Base-by-base conservation (phyloP, 64 coral and sea anemone genomes). In the Pocillopora verrucosa region DNA sequence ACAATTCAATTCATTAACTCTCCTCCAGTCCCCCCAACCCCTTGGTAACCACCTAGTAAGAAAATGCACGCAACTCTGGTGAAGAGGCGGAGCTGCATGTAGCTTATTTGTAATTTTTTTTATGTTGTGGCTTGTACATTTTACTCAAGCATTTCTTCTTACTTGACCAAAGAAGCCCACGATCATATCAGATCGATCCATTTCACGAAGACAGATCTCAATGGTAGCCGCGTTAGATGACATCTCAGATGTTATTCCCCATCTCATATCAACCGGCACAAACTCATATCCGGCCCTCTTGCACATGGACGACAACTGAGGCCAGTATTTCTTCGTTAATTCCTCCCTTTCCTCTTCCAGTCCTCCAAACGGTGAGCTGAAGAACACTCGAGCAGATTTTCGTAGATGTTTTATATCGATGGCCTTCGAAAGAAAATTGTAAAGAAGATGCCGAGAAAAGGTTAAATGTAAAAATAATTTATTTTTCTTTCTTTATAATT, bases 111-210 rank as follows among this genome's bases (percentile, higher is more conserved):
- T 4, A 59, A 24, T 51, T 34, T 59, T 34, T 59, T 6, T 20
- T 13, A 26, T 59, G 2, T 10, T 56, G 36, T 34, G 16, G 12
- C 56, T 30, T 22, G 38, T 56, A 78, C 22, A 12, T n/a, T 16
- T 56, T 56, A 51, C 7, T 7, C 0, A 51, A 51, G 41, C 34
- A 16, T 36, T 11, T 15, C n/a, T 11, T 70, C 20, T 77, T 87
- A 98, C 95, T 92, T 98, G 95, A 75, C 95, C 95, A 84, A 98
- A 98, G 82, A 98, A 98, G 13, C 95, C 95, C 13, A 98, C 95
- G 37, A 98, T 94, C 92, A 98, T 94, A 68, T 98, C 92, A 51
- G 95, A 98, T 11, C 92, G 89, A 74, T 98, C 95, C 92, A 98
- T 98, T 63, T 98, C 95, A 58, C 89, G 89, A 0, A 98, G 89